Conservation (phyloP, 2,888 invertebrate species). For the Lasioglossum marginatum region DNA sequence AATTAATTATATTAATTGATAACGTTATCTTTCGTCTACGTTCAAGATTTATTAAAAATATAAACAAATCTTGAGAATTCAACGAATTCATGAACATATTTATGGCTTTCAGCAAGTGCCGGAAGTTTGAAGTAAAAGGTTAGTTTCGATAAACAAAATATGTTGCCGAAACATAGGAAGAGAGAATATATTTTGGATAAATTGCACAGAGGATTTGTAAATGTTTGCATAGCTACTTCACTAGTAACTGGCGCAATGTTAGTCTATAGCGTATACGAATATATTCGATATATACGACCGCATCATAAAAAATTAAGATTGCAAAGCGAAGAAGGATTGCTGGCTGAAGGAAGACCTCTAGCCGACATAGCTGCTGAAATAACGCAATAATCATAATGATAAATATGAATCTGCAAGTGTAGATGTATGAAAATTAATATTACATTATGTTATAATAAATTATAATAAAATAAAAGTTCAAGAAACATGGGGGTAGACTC, state of each 20-base stretch:
- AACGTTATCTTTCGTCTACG: neutral
- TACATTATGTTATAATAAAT: constrained; percentile 8
- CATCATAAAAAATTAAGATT: constrained; percentile 77
- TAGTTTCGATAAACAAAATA: neutral
- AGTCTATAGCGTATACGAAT: constrained; percentile 84
- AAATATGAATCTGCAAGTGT: neutral
- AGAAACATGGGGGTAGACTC: neutral
- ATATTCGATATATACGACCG: constrained; percentile 85
- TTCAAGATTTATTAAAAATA: neutral
- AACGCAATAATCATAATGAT: neutral
- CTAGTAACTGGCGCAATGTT: constrained; percentile 82
- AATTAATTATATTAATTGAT: neutral
- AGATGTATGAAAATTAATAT: neutral
- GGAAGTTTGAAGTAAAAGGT: neutral
- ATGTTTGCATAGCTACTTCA: constrained; percentile 85
- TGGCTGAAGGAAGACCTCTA: constrained; percentile 84
- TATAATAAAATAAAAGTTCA: constrained; percentile 10
- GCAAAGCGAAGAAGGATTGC: constrained; percentile 84
- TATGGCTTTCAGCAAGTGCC: neutral
- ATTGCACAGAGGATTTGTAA: constrained; percentile 85
- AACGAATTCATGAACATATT: neutral
- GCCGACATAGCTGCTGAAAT: neutral
- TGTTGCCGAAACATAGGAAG: constrained; percentile 39
- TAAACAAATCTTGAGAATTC: neutral
- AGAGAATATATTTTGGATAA: constrained; percentile 83